A percentile compares a stretch with the other conserved stretches of the same genome.
These are phyloP conservation scores for Mustelus asterias DNA, from an alignment of 2,113 vertebrate species.

Conservation along the genomic window DNA sequence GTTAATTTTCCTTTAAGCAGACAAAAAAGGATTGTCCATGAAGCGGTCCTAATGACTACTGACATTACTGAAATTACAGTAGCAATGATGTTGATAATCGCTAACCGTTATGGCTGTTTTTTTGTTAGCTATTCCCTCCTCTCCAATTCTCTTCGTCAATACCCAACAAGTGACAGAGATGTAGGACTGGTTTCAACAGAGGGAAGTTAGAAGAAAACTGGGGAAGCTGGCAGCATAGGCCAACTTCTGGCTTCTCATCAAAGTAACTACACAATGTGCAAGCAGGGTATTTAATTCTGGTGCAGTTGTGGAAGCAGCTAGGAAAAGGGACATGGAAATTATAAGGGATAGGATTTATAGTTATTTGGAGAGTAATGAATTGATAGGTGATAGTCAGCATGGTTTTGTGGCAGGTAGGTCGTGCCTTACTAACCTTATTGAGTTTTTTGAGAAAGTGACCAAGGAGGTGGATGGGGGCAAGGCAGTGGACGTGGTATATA, in stretches of 20 bases:
- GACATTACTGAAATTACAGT: no score
- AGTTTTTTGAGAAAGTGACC: no score
- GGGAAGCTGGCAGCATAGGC: neutral
- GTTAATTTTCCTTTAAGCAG: neutral
- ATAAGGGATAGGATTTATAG: no score
- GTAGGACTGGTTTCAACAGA: neutral
- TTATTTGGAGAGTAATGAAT: no score
- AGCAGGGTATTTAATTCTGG: neutral
- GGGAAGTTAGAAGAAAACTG: neutral
- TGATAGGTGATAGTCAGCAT: no score
- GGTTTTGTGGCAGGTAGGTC: no score
- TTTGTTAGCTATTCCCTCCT: neutral
- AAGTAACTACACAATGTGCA: neutral
- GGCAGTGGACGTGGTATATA: no score
- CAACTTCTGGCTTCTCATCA: neutral
- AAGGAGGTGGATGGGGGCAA: no score
- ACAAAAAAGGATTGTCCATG: neutral
- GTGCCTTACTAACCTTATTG: no score
- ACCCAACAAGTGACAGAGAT: neutral
- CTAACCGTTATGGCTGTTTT: neutral
- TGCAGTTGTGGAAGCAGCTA: neutral
- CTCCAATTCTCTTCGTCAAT: neutral
- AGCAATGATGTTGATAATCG: neutral
- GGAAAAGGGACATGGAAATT: neutral
- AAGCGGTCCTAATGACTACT: neutral